These are phyloP conservation scores for Lagopus muta DNA, from an alignment of 2,113 vertebrate species.

Conservation along the genomic window DNA sequence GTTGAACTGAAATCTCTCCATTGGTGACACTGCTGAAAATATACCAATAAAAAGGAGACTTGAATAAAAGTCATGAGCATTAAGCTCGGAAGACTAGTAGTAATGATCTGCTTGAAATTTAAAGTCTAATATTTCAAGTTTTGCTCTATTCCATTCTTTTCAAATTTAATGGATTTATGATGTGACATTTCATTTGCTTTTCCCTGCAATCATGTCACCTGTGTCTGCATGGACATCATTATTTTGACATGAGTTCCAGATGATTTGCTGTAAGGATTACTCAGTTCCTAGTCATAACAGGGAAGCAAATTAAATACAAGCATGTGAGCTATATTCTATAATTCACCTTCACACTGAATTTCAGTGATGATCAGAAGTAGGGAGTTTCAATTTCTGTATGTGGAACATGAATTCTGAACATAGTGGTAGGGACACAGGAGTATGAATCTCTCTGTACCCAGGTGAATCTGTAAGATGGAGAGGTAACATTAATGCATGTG, in stretches of 20 bases:
- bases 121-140: neutral
- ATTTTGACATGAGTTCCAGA: neutral
- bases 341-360: neutral
- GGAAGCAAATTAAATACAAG: neutral
- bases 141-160: neutral
- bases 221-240: neutral
- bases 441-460: neutral
- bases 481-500: neutral
- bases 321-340: neutral
- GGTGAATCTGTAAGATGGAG: neutral
- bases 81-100: neutral
- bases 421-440: neutral
- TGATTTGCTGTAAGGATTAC: neutral
- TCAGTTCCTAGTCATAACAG: neutral
- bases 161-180: neutral
- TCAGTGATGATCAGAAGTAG: neutral
- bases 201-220: neutral
- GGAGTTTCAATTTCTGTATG: neutral
- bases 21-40: neutral
- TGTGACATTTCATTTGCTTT: neutral
- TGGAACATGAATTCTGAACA: neutral
- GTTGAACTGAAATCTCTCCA: neutral
- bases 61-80: neutral
- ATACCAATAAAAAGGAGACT: accelerated
- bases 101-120: neutral